Percentiles rank a stretch among this genome's conserved stretches.
These are phyloP conservation scores for Anticlea derivata DNA, from an alignment of 2,888 invertebrate species.

Conservation along the genomic window DNA sequence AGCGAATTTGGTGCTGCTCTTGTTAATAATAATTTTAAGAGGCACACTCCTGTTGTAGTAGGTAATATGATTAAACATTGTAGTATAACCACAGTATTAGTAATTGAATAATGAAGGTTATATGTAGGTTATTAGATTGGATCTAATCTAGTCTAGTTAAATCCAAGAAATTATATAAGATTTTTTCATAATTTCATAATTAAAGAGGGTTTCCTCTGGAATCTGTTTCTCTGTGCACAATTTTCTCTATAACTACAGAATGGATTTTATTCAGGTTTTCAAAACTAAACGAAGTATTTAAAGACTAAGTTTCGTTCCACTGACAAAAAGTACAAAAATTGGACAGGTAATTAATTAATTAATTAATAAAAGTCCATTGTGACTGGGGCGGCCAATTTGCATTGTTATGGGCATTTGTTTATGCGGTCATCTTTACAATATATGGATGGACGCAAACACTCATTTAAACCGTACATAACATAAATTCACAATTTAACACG, in stretches of 20 bases:
- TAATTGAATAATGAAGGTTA: background rate
- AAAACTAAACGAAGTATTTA: too few relatives aligned
- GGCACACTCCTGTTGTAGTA: conserved; percentile 28
- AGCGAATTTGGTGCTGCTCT: conserved; percentile 48
- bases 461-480: conserved; percentile 45
- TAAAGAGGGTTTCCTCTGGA: too few relatives aligned
- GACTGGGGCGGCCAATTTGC: conserved; percentile 69
- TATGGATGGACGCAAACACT: conserved; percentile 50
- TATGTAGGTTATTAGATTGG: too few relatives aligned
- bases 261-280: too few relatives aligned
- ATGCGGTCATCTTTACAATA: conserved; percentile 55
- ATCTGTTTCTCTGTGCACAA: too few relatives aligned
- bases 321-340: conserved; percentile 65
- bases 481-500: conserved; percentile 48
- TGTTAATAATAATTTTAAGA: conserved; percentile 42
- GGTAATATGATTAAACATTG: conserved; percentile 41
- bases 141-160: too few relatives aligned
- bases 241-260: too few relatives aligned
- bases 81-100: background rate
- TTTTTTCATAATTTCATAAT: too few relatives aligned
- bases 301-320: too few relatives aligned
- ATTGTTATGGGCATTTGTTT: conserved; percentile 75
- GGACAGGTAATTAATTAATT: conserved; percentile 69
- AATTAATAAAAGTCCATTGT: too few relatives aligned
- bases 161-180: too few relatives aligned